Evolutionary conservation across 2,888 invertebrate species (phyloP).

Genomic region (Axea sp.): DNA sequence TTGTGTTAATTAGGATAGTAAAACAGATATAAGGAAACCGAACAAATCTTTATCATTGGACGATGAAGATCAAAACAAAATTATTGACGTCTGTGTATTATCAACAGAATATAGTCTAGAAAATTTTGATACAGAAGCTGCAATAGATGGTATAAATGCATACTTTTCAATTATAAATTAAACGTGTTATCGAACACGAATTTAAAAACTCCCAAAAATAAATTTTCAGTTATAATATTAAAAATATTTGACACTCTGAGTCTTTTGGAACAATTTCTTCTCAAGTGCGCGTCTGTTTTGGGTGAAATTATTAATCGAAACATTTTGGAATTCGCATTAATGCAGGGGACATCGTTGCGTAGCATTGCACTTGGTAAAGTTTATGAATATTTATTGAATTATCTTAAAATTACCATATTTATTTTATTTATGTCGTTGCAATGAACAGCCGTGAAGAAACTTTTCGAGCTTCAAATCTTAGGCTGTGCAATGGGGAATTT

Average conservation of each 20-base stretch:
- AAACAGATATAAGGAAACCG: constrained; percentile 11
- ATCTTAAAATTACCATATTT: no score
- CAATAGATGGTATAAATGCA: constrained; percentile 80
- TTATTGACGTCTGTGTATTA: constrained; percentile 79
- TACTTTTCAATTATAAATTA: no score
- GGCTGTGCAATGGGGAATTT: constrained; percentile 84
- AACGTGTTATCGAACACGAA: no score
- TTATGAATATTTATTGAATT: no score
- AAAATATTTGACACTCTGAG: constrained; percentile 84
- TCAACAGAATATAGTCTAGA: constrained; percentile 80
- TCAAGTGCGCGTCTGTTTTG: constrained; percentile 84
- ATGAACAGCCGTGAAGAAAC: constrained; percentile 83
- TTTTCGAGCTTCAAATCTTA: constrained; percentile 83
- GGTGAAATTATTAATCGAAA: constrained; percentile 83
- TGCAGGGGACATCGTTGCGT: constrained; percentile 80
- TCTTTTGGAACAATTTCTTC: constrained; percentile 83
- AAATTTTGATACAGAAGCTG: constrained; percentile 81
- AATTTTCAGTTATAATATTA: constrained; percentile 83
- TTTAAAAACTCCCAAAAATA: no score
- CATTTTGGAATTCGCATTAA: constrained; percentile 81
- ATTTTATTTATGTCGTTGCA: no score
- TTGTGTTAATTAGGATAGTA: constrained; percentile 43
- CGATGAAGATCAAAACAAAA: constrained; percentile 16
- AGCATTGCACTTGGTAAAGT: constrained; percentile 81
- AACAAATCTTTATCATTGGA: constrained; percentile 13